Percentiles rank a stretch among this genome's conserved stretches.
Conservation (phyloP, 2,888 invertebrate genomes). For the Abscondita cerata region DNA sequence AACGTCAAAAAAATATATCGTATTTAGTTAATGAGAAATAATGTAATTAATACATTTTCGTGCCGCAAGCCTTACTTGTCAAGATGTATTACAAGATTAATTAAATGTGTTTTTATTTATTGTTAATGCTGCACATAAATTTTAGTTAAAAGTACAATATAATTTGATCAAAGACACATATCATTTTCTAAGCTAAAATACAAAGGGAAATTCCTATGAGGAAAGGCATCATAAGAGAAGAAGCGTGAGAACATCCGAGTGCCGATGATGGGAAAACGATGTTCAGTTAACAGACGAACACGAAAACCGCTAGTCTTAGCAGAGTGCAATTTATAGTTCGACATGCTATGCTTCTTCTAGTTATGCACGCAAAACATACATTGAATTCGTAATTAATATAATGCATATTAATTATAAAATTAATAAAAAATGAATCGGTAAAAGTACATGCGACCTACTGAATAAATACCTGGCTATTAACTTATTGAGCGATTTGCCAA, state of each 20-base stretch:
- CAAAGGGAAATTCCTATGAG: slow-evolving; percentile 23
- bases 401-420: too few species aligned
- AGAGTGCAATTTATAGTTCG: slow-evolving; percentile 31
- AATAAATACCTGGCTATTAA: too few species aligned
- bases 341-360: slow-evolving; percentile 24
- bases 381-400: slow-evolving; percentile 1
- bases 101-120: slow-evolving; percentile 2
- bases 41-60: too few species aligned
- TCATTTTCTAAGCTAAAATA: slow-evolving; percentile 22
- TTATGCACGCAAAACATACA: slow-evolving; percentile 26
- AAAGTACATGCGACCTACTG: too few species aligned
- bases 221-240: slow-evolving; percentile 28
- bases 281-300: slow-evolving; percentile 32
- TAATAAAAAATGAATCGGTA: too few species aligned
- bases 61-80: too few species aligned
- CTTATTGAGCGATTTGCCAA: too few species aligned
- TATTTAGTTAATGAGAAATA: too few species aligned
- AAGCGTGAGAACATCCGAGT: slow-evolving; percentile 29
- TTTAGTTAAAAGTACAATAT: slow-evolving; percentile 12
- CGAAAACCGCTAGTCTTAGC: slow-evolving; percentile 27
- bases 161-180: slow-evolving; percentile 20
- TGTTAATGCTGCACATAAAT: not conserved
- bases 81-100: too few species aligned
- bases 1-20: too few species aligned
- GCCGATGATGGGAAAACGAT: slow-evolving; percentile 33